Percentiles rank a stretch among this genome's conserved stretches.
Conservation (phyloP, 2,888 invertebrate species). For the Tryphoninae sp. region DNA sequence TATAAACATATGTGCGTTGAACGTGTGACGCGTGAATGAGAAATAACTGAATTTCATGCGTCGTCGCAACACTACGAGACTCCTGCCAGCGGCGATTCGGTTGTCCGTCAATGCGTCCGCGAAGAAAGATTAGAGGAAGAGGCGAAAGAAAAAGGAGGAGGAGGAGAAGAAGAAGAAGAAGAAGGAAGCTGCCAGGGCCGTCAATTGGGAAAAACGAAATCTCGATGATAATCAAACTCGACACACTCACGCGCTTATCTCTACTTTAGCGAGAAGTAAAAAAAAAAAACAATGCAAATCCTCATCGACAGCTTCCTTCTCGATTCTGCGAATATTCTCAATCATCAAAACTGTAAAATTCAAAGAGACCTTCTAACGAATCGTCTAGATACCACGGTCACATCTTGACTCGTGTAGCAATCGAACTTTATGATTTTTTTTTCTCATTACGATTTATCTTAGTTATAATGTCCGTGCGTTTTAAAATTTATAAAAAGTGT, state of each 20-base stretch:
- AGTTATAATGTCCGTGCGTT: background rate
- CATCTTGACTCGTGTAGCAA: too few species aligned
- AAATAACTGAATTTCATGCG: slow-evolving; percentile 37
- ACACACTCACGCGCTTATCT: slow-evolving; percentile 13
- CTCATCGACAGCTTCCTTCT: slow-evolving; percentile 1
- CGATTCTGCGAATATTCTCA: slow-evolving; percentile 2
- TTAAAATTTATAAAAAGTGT: slow-evolving; percentile 11
- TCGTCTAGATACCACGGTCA: background rate
- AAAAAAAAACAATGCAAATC: slow-evolving; percentile 1
- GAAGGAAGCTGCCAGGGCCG: slow-evolving; percentile 29
- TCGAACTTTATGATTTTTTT: too few species aligned
- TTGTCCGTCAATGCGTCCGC: slow-evolving; percentile 38
- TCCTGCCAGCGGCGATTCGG: slow-evolving; percentile 51
- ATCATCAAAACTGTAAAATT: slow-evolving; percentile 30
- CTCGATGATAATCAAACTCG: slow-evolving; percentile 54
- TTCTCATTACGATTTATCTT: too few species aligned
- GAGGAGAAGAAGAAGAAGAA: slow-evolving; percentile 3
- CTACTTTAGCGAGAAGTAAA: slow-evolving; percentile 14
- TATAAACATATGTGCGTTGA: slow-evolving; percentile 36
- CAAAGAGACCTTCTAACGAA: slow-evolving; percentile 2
- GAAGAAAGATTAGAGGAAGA: slow-evolving; percentile 7
- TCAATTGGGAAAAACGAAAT: slow-evolving; percentile 27
- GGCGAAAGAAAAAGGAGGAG: slow-evolving; percentile 6
- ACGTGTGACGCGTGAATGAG: slow-evolving; percentile 49
- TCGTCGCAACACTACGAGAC: slow-evolving; percentile 49